Evolutionary conservation across 1,140 invertebrate genomes (phyloP), one percentile per base, ranked within the genome.

Genomic region (Mactra quadrangularis): DNA sequence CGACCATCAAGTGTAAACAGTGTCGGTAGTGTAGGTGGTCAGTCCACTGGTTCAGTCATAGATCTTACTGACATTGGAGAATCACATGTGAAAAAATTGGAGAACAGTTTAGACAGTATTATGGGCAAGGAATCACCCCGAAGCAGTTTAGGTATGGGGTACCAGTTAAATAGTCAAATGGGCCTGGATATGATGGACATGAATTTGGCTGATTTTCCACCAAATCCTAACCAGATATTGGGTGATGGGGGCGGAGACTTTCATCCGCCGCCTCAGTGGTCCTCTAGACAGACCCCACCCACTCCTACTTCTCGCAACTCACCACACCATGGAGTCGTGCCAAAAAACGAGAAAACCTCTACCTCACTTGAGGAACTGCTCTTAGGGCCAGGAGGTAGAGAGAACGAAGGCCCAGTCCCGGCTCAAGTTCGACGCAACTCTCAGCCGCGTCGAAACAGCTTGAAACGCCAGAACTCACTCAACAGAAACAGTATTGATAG

Each of bases 341-440:
- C 89, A 91, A 91, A 91, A 90, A 91, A 91, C 89, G 90, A 90
- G 88, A 87, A 88, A 86, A 86, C 83, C 87, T 90, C 89, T 89
- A 89, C 89, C 87, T 90, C 89, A 87, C 88, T 87, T 88, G 90
- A 92, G 88, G 90, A 85, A 59, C 82, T 88, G 86, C 88, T 89
- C 86, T 87, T 79, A 75, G 88, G 89, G 87, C 90, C 89, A 86
- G 87, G 88, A 90, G 86, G 88, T 85, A 84, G 83, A 79, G 59
- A 83, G 81, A 79, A 71, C 83, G 66, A 86, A 82, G 72, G 83
- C 86, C 83, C 86, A 77, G 33, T 82, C 75, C 41, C 70, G 60
- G 41, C 83, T 70, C 78, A 85, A 45, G 31, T 47, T 55, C 62
- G 72, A 45, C 79, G 55, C 62, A 74, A 77, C 53, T 47, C 64